Percentiles rank a stretch among this genome's conserved stretches.
Conservation (phyloP, 1,140 invertebrate genomes). For the Physella acuta region DNA sequence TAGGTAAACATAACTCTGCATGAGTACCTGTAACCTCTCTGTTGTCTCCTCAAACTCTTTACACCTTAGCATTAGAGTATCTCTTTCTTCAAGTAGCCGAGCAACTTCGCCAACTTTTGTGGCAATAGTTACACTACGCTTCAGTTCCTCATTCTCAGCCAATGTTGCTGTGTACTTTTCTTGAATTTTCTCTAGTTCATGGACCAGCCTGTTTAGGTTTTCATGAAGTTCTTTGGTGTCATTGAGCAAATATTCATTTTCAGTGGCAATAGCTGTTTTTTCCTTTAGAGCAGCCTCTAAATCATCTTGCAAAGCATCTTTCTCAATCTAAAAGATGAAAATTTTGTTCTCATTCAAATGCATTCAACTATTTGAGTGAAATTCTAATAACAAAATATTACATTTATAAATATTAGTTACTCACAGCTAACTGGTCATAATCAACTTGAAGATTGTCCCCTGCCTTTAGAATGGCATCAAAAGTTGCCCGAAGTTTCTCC, state of each 20-base stretch:
- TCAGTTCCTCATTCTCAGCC: slow-evolving; percentile 44
- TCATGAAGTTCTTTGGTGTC: slow-evolving; percentile 51
- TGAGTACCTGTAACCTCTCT: slow-evolving; percentile 35
- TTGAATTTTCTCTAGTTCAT: slow-evolving; percentile 49
- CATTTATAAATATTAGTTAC: too few species aligned
- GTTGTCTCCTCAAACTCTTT: slow-evolving; percentile 34
- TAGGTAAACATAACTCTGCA: too few species aligned
- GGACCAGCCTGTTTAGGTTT: slow-evolving; percentile 48
- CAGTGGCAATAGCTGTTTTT: slow-evolving; percentile 37
- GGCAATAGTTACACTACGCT: slow-evolving; percentile 36
- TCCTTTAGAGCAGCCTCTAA: slow-evolving; percentile 26
- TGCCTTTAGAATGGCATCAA: slow-evolving; percentile 50
- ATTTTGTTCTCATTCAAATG: too few species aligned
- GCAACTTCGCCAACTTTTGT: slow-evolving; percentile 48
- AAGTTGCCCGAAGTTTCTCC: slow-evolving; percentile 42
- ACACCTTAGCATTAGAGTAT: slow-evolving; percentile 34
- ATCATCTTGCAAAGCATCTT: slow-evolving; percentile 27
- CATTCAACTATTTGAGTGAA: too few species aligned
- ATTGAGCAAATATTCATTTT: slow-evolving; percentile 47
- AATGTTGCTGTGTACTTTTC: slow-evolving; percentile 38
- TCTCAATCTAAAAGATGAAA: slow-evolving; percentile 24
- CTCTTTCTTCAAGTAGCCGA: slow-evolving; percentile 45
- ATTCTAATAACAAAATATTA: too few species aligned
- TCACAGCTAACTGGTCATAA: slow-evolving; percentile 45
- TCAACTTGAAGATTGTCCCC: slow-evolving; percentile 52